Evolutionary conservation across 1,140 invertebrate species (phyloP).

Genomic region (Drosophila simulans): DNA sequence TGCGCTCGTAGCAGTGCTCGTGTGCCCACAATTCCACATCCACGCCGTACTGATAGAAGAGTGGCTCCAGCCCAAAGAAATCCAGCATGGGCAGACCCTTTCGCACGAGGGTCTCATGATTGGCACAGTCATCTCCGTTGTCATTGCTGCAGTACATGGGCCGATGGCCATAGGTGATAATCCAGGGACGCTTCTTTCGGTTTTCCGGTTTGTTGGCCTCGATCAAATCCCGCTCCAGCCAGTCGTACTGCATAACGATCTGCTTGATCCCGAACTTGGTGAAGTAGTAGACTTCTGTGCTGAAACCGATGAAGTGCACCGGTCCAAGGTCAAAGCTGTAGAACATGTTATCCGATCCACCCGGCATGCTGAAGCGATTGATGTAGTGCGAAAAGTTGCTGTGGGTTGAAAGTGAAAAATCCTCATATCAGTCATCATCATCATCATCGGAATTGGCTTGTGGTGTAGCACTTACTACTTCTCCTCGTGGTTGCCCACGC

Average conservation of each 20-base stretch:
- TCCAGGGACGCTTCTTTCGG: slow-evolving; percentile 92
- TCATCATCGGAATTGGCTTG: neutral
- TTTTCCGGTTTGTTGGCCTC: slow-evolving; percentile 88
- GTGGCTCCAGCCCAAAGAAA: slow-evolving; percentile 91
- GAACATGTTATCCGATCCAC: slow-evolving; percentile 90
- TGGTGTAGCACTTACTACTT: slow-evolving; percentile 87
- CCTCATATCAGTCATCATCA: neutral
- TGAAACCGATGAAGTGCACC: slow-evolving; percentile 95
- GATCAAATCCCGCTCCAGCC: slow-evolving; percentile 93
- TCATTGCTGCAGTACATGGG: slow-evolving; percentile 98
- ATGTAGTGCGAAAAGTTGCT: slow-evolving; percentile 96
- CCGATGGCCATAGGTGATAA: slow-evolving; percentile 96
- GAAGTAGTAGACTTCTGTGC: slow-evolving; percentile 98
- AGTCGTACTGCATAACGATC: slow-evolving; percentile 94
- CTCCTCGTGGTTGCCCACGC: slow-evolving; percentile 96
- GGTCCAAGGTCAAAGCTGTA: slow-evolving; percentile 97
- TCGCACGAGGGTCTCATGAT: slow-evolving; percentile 90
- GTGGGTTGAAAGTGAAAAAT: slow-evolving; percentile 46
- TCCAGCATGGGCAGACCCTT: slow-evolving; percentile 90
- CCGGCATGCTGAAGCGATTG: slow-evolving; percentile 95
- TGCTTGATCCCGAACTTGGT: slow-evolving; percentile 94
- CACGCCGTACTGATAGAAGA: slow-evolving; percentile 95
- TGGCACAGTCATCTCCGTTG: slow-evolving; percentile 94
- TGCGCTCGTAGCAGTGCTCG: slow-evolving; percentile 97
- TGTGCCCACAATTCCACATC: slow-evolving; percentile 98